Percentiles rank a stretch among this genome's conserved stretches.
These are phyloP conservation scores for Drosophila tropicalis DNA, from an alignment of 1,140 invertebrate genomes.

Conservation along the genomic window DNA sequence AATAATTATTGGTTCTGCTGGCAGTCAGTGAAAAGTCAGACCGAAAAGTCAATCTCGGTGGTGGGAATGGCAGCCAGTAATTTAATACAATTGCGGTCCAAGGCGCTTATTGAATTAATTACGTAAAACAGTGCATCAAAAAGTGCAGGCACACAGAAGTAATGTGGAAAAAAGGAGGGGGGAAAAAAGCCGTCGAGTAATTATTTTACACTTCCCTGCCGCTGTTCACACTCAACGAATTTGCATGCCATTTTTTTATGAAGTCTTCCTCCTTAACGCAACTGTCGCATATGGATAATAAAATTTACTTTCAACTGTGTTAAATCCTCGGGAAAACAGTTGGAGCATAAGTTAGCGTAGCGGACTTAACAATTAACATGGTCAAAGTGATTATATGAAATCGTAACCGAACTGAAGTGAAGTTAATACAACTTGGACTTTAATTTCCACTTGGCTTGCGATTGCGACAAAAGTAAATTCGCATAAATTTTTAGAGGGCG, in stretches of 20 bases:
- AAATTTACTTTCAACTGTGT: conserved; percentile 68
- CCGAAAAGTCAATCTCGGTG: conserved; percentile 68
- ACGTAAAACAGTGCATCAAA: conserved; percentile 66
- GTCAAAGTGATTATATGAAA: conserved; percentile 63
- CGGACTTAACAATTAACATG: conserved; percentile 46
- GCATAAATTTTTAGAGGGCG: conserved; percentile 45
- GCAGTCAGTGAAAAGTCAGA: conserved; percentile 25
- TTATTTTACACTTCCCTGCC: conserved; percentile 71
- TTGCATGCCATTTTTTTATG: conserved; percentile 43
- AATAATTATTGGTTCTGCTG: conserved; percentile 50
- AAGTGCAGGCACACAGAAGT: conserved; percentile 38
- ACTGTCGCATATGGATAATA: conserved; percentile 58
- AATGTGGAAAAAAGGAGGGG: conserved; percentile 33
- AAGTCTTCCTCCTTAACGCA: conserved; percentile 54
- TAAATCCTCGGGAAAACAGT: conserved; percentile 34
- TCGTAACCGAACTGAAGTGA: conserved; percentile 50
- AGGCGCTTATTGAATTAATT: conserved; percentile 80
- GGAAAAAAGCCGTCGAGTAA: conserved; percentile 44
- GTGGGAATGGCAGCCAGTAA: conserved; percentile 62
- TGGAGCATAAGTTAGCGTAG: conserved; percentile 15
- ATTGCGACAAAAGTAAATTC: conserved; percentile 46
- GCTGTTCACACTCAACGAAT: conserved; percentile 31
- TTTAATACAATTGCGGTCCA: conserved; percentile 73
- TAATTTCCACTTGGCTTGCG: conserved; percentile 24
- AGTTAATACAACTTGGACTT: conserved; percentile 4